Percentiles rank a stretch among this genome's conserved stretches.
phyloP scores from a whole-genome alignment of 2,888 invertebrate species.

The Apamea epomidion region DNA sequence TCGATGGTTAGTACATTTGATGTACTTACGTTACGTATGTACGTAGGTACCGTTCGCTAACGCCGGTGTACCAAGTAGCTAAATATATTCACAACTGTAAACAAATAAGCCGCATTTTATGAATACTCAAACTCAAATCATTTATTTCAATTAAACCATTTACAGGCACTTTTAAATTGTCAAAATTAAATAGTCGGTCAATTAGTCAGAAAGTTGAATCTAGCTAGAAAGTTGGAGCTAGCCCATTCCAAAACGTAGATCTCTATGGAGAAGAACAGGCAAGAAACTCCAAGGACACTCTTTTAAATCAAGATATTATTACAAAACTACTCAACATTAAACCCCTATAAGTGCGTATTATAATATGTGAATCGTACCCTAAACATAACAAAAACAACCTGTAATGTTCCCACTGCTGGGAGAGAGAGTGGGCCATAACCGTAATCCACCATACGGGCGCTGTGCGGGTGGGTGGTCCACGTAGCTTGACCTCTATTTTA shows the following conservation, averaged over 20 bases:
- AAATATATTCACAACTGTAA: constrained; percentile 45
- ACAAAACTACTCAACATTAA: constrained; percentile 1
- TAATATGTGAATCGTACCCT: background rate
- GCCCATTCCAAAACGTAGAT: too few species aligned
- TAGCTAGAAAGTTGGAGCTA: too few species aligned
- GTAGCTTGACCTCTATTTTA: background rate
- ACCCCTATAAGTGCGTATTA: background rate
- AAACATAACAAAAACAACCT: background rate
- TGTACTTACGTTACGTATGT: constrained; percentile 28
- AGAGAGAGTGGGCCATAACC: background rate
- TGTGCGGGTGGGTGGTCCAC: background rate
- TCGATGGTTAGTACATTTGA: constrained; percentile 26
- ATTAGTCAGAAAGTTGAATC: too few species aligned
- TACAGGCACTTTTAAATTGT: too few species aligned
- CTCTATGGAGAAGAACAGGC: too few species aligned
- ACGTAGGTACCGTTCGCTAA: constrained; percentile 36
- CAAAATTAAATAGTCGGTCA: too few species aligned
- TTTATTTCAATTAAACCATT: too few species aligned
- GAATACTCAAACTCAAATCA: constrained; percentile 20
- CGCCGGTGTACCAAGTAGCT: constrained; percentile 38
- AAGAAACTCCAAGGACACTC: too few species aligned
- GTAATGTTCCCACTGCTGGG: background rate
- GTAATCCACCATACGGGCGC: background rate
- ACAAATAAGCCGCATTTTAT: constrained; percentile 38
- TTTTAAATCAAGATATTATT: too few species aligned